Evolutionary conservation across 2,797 vertebrate genomes (phyloP), one percentile per base, ranked within the genome.

Genomic region (Danio jaintianensis): DNA sequence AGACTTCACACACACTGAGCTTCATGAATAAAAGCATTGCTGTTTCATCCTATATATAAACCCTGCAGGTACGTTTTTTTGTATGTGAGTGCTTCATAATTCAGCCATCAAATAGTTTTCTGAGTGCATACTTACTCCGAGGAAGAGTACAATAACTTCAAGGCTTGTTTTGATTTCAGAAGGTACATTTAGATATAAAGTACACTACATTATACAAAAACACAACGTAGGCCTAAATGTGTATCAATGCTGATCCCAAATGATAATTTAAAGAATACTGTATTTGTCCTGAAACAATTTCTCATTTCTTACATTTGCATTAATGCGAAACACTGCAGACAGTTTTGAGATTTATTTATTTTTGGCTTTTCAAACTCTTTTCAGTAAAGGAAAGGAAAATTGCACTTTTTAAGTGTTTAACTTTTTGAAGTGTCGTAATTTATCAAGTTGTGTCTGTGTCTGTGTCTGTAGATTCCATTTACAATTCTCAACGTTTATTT

Each of bases 1-100:
- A 40, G 8, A 38, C 13, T 22, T 45, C 4, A 45, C 45, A 66
- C 20, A 22, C 20, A 68, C 3, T 50, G 45, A 50, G 20, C 20
- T 16, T 29, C 20, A 42, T 50, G 56, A 61, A 18, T 62, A 13
- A 74, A 50, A 50, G 10, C 45, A 40, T 29, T 47, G 70, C 18
- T 16, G 43, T 61, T 64, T 55, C 56, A 18, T 55, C 16, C 56
- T 29, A 29, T 70, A 47, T 38, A 63, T 58, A 59, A 22, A 38
- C 62, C 79, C 79, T 53, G 63, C 68, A 63, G 78, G 58, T 64
- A 72, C 29, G 29, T 29, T 29, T n/a, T 79, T 70, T 53, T 40
- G 50, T 16, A 15, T 38, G 38, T 8, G 20, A 56, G 69, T 72
- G 68, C 68, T 79, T 79, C 62, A 71, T 20, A 70, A 55, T 73